These are phyloP conservation scores for Acheta domesticus DNA, from an alignment of 2,888 invertebrate species.

Conservation along the genomic window DNA sequence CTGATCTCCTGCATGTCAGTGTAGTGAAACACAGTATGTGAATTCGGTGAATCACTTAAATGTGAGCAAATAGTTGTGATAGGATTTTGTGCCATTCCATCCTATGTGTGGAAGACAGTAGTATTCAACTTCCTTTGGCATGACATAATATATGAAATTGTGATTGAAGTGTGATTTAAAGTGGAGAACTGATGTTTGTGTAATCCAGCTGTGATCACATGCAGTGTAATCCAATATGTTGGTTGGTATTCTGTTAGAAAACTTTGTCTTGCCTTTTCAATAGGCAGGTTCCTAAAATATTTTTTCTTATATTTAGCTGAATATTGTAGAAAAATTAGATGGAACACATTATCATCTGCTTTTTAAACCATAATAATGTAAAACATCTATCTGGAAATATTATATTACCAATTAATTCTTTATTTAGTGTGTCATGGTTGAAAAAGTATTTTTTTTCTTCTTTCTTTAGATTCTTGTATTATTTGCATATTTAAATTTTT, in stretches of 20 bases:
- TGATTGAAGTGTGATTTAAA: not conserved
- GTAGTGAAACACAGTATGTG: slow-evolving; percentile 43
- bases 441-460: too few species aligned
- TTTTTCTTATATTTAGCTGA: not conserved
- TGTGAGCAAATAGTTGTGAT: slow-evolving; percentile 3
- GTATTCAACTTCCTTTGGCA: not conserved
- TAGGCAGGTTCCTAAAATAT: not conserved
- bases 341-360: not conserved
- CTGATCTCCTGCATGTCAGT: slow-evolving; percentile 81
- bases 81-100: slow-evolving; percentile 18
- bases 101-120: not conserved
- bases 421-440: too few species aligned
- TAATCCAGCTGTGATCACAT: not conserved
- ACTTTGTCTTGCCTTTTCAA: not conserved
- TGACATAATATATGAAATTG: not conserved
- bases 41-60: not conserved
- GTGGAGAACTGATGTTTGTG: not conserved
- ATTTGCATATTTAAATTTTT: too few species aligned
- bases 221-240: not conserved
- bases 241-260: not conserved
- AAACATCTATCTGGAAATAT: too few species aligned
- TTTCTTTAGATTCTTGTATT: too few species aligned
- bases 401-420: too few species aligned
- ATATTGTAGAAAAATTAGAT: not conserved
- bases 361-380: not conserved